Evolutionary conservation across 2,888 invertebrate genomes (phyloP), one percentile per base, ranked within the genome.

Genomic region (Petrolisthes manimaculis): DNA sequence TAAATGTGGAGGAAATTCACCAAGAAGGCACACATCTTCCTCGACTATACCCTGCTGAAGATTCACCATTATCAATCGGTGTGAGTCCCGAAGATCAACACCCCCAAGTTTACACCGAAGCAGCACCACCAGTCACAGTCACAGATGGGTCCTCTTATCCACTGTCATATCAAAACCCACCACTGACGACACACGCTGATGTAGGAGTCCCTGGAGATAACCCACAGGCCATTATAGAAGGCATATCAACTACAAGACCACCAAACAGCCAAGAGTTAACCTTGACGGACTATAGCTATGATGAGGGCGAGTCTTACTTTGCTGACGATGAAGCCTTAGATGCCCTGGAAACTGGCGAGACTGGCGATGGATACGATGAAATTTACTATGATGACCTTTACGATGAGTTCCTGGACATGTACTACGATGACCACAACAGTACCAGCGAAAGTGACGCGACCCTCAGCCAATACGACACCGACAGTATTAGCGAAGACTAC

Each of bases 371-470:
- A 21, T 83, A 86, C 71, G 55, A 37, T n/a, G 9, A 53, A 4
- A 79, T 79, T 8, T 88, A 88, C 54, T 88, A 88, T 24, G 88
- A 86, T 24, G 53, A 84, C 14, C 81, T 88, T 4, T 88, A 88
- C 24, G 88, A 88, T 18, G 88, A 88, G 61, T 88, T 88, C n/a
- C 24, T 88, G 53, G 88, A 88, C 8, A 61, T 84, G 74, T 88
- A 88, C 67, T 88, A 88, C 55, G 83, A 83, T 37, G 53, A 54
- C 37, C 82, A 77, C 51, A 54, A 5, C 6, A 79, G 5, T 18
- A 55, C 4, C n/a, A 71, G 24, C 67, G n/a, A 74, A 6, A 24
- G 12, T 14, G 14, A 12, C 14, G n/a, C 3, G 14, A 75, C 24
- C 5, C 12, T 12, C 24, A 37, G 21, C 14, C 8, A 21, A 24